Evolutionary conservation across 1,140 invertebrate genomes (phyloP).

Genomic region (Centruroides vittatus): DNA sequence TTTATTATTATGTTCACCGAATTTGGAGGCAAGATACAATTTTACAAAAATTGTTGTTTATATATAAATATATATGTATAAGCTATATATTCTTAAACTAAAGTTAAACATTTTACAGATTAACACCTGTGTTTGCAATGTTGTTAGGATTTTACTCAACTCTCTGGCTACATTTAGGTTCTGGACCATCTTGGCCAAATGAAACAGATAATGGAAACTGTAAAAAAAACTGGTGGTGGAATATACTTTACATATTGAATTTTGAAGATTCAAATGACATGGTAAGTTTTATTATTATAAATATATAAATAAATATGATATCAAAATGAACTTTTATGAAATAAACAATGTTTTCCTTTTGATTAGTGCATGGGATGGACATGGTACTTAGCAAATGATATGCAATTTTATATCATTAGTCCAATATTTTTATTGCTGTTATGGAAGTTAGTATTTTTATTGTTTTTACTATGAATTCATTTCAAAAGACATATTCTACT

Average conservation of each 20-base stretch:
- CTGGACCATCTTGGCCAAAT: slow-evolving; percentile 19
- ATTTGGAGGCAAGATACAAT: neutral
- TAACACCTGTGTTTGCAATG: slow-evolving; percentile 20
- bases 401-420: slow-evolving; percentile 27
- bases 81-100: neutral
- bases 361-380: slow-evolving; percentile 19
- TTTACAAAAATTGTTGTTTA: too few species aligned
- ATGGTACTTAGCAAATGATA: slow-evolving; percentile 30
- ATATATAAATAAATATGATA: neutral
- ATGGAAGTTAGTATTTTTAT: slow-evolving; percentile 4
- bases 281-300: slow-evolving; percentile 14
- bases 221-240: slow-evolving; percentile 24
- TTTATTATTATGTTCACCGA: slow-evolving; percentile 4
- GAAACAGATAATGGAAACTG: slow-evolving; percentile 14
- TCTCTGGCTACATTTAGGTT: slow-evolving; percentile 16
- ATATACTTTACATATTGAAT: slow-evolving; percentile 23
- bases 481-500: too few species aligned
- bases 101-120: slow-evolving; percentile 1
- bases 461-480: too few species aligned
- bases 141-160: slow-evolving; percentile 18
- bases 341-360: neutral
- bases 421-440: slow-evolving; percentile 25
- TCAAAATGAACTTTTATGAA: neutral
- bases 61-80: too few species aligned
- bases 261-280: slow-evolving; percentile 14